phyloP scores from a whole-genome alignment of 1,140 invertebrate species.

The Tetramorium parvispinum region DNA sequence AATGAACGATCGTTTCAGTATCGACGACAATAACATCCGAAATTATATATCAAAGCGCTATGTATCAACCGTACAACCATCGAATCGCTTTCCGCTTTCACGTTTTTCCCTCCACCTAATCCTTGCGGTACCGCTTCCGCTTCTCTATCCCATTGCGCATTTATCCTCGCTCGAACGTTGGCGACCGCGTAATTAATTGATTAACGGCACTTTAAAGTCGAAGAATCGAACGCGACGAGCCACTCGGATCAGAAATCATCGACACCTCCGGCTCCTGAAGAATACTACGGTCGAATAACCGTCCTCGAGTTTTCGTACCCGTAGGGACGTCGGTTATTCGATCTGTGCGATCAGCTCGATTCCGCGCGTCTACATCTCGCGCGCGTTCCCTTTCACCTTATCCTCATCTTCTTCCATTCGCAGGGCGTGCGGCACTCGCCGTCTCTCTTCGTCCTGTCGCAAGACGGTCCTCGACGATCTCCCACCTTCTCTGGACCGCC shows the following conservation, averaged over 20 bases:
- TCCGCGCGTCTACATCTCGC: constrained; percentile 39
- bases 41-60: neutral
- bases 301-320: constrained; percentile 20
- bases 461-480: neutral
- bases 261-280: neutral
- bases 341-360: constrained; percentile 53
- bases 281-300: neutral
- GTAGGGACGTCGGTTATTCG: constrained; percentile 44
- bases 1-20: neutral
- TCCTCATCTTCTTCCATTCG: neutral
- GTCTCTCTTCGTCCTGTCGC: constrained; percentile 10
- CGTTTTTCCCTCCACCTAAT: constrained; percentile 14
- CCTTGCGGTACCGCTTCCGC: neutral
- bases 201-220: constrained; percentile 5
- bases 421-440: neutral
- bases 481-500: neutral
- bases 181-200: constrained; percentile 13
- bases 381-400: constrained; percentile 69
- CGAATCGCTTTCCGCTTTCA: constrained; percentile 19
- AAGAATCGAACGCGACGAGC: neutral
- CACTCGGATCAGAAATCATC: neutral
- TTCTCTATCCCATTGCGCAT: constrained; percentile 31
- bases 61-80: neutral
- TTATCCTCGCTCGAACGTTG: neutral
- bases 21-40: neutral